Conservation (phyloP, 2,888 invertebrate genomes). For the Sicus ferrugineus region DNA sequence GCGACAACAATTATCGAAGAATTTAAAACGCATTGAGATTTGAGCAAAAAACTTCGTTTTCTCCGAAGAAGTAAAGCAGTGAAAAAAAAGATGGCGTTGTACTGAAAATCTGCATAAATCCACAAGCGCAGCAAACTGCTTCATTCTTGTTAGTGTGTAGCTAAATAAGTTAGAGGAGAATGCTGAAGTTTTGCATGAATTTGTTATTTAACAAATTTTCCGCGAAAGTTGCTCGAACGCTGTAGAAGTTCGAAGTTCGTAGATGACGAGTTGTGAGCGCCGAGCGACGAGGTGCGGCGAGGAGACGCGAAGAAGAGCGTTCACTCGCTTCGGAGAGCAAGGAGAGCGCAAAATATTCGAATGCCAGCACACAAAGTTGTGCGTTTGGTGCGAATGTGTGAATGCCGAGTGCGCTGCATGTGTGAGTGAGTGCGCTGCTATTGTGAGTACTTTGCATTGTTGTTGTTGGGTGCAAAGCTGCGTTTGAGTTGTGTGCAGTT, state of each 20-base stretch:
- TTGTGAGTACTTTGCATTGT: neutral
- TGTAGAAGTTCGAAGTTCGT: neutral
- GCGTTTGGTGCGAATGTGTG: neutral
- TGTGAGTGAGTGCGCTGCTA: neutral
- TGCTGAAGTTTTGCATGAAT: constrained; percentile 27
- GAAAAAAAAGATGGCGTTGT: neutral
- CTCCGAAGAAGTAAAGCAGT: neutral
- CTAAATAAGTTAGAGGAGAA: constrained; percentile 19
- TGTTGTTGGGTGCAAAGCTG: too few species aligned
- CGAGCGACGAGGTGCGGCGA: neutral
- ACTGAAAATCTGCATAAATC: constrained; percentile 20
- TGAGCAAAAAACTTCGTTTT: neutral
- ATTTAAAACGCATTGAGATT: neutral
- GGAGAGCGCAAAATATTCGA: neutral
- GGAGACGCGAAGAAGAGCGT: neutral
- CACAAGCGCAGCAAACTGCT: neutral
- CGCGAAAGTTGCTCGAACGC: constrained; percentile 17
- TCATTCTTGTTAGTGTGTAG: neutral
- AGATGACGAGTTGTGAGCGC: neutral
- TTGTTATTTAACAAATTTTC: constrained; percentile 26
- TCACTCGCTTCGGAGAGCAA: too few species aligned
- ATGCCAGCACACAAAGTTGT: neutral
- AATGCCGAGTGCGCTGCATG: neutral
- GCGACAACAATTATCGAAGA: too few species aligned
- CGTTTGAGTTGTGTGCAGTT: neutral